Evolutionary conservation across 2,888 invertebrate genomes (phyloP).

Genomic region (Halocaridina rubra): DNA sequence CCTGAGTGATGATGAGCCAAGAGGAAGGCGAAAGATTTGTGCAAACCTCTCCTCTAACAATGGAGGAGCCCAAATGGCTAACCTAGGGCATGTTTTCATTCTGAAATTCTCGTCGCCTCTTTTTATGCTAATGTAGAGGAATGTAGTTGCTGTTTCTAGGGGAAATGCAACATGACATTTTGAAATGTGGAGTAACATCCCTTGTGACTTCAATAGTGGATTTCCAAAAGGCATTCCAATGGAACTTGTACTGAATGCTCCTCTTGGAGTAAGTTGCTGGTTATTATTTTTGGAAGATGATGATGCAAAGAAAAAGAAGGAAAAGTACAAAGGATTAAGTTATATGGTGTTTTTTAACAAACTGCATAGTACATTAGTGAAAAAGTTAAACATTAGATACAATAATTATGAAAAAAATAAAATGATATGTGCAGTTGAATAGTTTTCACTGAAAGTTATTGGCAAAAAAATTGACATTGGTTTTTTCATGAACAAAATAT

Average conservation of each 20-base stretch:
- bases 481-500: too few species aligned
- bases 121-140: neutral
- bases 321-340: too few species aligned
- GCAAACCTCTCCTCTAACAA: neutral
- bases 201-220: neutral
- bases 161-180: neutral
- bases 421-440: too few species aligned
- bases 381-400: too few species aligned
- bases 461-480: too few species aligned
- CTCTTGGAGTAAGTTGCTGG: constrained; percentile 8
- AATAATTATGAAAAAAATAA: too few species aligned
- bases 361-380: too few species aligned
- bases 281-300: neutral
- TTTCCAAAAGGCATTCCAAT: constrained; percentile 39
- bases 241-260: too few species aligned
- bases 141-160: neutral
- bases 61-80: neutral
- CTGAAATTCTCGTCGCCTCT: neutral
- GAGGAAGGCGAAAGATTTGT: neutral
- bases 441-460: too few species aligned
- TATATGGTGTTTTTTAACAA: too few species aligned
- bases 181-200: neutral
- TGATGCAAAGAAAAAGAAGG: neutral
- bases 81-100: neutral
- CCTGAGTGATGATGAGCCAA: neutral